Base-by-base conservation (phyloP, 2,113 vertebrate species). In the Gallinago media region DNA sequence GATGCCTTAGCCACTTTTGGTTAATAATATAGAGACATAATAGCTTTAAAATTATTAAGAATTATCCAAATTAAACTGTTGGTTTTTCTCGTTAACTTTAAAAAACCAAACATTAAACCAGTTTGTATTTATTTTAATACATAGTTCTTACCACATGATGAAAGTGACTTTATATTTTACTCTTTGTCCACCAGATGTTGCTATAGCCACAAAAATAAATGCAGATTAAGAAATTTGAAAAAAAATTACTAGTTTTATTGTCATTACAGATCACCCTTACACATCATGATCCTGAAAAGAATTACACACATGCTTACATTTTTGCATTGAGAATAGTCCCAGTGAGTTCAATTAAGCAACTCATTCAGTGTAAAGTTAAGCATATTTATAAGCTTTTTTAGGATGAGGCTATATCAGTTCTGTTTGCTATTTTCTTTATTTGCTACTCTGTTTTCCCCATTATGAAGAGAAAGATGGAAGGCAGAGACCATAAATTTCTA, bases 101-200 rank as follows among this genome's bases (percentile, higher is more conserved):
- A 74, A 71, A 88, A 11, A 16, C 19, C 15, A 80, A 62, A n/a
- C 50, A 12, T 20, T 66, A 81, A 74, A 26, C 0, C 12, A 56
- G 16, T 68, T 81, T 65, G 0, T 52, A 18, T 76, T 94, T 52
- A 18, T 76, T 94, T 92, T 32, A 38, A 42, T 52, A 20, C 31
- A 8, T 31, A 0, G 15, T 26, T 76, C 50, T 83, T 59, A 29
- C 55, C 6, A 8, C 13, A 15, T 12, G 6, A 19, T 70, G 21
- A 34, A 40, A 25, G 31, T 66, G n/a, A 25, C 27, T 85, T 85
- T 50, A 14, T 85, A 81, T 91, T 80, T 93, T 93, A 10, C 15
- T 38, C 0, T 47, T 89, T 95, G 83, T 89, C 98, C 98, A 98
- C 92, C 88, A 97, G 98, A 65, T 97, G 98, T 2, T 84, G 96